A percentile compares a stretch with the other conserved stretches of the same genome.
Conservation (phyloP, 1,140 invertebrate species). For the Platyura marginata region DNA sequence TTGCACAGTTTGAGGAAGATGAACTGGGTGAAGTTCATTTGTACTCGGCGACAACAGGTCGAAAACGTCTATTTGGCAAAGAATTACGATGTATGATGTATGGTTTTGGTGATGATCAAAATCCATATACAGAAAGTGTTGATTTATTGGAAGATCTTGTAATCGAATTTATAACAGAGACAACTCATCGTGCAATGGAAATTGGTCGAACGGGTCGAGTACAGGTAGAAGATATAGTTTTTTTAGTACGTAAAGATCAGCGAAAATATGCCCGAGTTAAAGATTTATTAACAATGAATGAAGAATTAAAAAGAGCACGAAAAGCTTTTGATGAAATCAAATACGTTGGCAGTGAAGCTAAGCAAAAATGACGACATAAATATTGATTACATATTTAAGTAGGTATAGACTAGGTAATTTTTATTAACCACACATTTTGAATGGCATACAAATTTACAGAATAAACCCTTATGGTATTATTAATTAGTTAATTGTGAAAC, state of each 20-base stretch:
- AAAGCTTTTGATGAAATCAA: slow-evolving; percentile 99
- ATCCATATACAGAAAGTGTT: slow-evolving; percentile 97
- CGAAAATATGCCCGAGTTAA: slow-evolving; percentile 96
- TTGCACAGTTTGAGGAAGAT: slow-evolving; percentile 35
- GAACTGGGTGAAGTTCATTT: slow-evolving; percentile 41
- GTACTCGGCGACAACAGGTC: slow-evolving; percentile 42
- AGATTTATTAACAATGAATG: slow-evolving; percentile 96
- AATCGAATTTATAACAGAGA: slow-evolving; percentile 95
- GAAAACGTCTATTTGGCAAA: slow-evolving; percentile 75
- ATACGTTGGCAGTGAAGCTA: slow-evolving; percentile 46
- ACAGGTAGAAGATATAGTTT: slow-evolving; percentile 96
- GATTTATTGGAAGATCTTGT: slow-evolving; percentile 95
- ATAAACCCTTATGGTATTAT: too few species aligned
- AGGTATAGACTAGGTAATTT: too few species aligned
- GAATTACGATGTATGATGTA: slow-evolving; percentile 98
- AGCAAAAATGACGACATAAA: too few species aligned
- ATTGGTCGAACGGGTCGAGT: slow-evolving; percentile 86
- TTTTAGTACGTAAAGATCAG: slow-evolving; percentile 85
- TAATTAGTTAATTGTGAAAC: too few species aligned
- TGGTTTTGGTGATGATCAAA: slow-evolving; percentile 98
- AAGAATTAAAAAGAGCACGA: slow-evolving; percentile 94
- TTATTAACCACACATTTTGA: too few species aligned
- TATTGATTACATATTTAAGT: too few species aligned
- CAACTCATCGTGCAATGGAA: slow-evolving; percentile 89
- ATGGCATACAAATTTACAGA: too few species aligned